Evolutionary conservation across 2,113 vertebrate genomes (phyloP).

Genomic region (Nothobranchius kuhntae): DNA sequence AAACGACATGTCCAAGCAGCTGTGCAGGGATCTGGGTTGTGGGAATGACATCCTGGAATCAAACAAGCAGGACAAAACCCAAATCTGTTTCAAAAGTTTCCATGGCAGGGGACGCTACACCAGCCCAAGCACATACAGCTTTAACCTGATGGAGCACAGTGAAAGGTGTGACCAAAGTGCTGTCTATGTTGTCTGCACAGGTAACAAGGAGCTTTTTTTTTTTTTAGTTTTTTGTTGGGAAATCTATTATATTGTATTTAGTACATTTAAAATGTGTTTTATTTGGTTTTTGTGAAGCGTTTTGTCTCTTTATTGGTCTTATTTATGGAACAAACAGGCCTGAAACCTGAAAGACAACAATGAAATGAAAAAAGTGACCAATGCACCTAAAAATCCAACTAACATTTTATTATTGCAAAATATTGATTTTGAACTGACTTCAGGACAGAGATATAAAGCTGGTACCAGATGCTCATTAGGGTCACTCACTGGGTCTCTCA

Average conservation of each 20-base stretch:
- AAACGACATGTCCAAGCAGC: accelerated
- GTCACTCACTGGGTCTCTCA: too few relatives aligned
- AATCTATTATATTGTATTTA: too few relatives aligned
- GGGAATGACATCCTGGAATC: accelerated
- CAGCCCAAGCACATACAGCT: conserved; percentile 31
- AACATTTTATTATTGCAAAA: too few relatives aligned
- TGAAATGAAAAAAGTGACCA: too few relatives aligned
- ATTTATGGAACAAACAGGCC: too few relatives aligned
- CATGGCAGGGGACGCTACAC: accelerated
- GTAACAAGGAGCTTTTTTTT: conserved; percentile 31
- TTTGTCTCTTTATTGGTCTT: too few relatives aligned
- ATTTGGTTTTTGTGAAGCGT: neutral
- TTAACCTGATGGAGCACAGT: neutral
- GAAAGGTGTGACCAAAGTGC: accelerated
- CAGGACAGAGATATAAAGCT: too few relatives aligned
- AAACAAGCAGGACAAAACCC: accelerated
- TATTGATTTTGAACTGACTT: too few relatives aligned
- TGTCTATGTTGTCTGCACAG: conserved; percentile 63
- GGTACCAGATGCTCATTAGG: too few relatives aligned
- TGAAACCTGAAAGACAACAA: too few relatives aligned
- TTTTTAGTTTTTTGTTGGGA: too few relatives aligned
- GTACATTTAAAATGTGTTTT: neutral
- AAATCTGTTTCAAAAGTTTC: neutral
- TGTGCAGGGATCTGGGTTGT: conserved; percentile 58
- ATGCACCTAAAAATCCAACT: too few relatives aligned